Conservation (phyloP, 2,797 vertebrate species). For the Dermochelys coriacea region DNA sequence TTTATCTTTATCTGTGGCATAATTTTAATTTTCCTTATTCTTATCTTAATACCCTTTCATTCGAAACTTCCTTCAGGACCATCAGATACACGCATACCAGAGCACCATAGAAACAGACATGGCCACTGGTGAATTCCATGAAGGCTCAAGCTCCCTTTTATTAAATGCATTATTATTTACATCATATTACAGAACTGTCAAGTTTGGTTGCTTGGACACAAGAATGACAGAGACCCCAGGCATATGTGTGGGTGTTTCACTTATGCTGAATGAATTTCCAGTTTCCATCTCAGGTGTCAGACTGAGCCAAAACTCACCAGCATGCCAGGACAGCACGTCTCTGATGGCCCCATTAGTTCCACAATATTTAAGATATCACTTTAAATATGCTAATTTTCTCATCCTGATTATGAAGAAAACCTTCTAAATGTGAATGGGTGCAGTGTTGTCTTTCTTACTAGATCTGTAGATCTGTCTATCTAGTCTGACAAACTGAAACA, state of each 20-base stretch:
- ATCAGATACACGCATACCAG: neutral
- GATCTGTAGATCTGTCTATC: neutral
- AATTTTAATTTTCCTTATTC: neutral
- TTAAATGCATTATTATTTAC: neutral
- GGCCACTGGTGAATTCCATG: neutral
- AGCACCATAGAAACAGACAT: neutral
- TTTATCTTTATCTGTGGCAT: neutral
- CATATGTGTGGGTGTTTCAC: neutral
- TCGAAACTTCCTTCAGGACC: neutral
- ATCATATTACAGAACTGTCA: rapidly evolving
- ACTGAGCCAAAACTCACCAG: neutral
- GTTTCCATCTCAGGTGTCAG: neutral
- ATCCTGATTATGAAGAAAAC: neutral
- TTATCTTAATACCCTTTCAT: neutral
- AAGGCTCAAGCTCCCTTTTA: neutral
- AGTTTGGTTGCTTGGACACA: neutral
- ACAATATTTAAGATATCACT: neutral
- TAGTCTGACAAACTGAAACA: neutral
- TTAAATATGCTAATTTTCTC: neutral
- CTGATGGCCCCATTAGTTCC: neutral
- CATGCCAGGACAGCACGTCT: neutral
- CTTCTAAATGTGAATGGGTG: neutral
- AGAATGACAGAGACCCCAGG: neutral
- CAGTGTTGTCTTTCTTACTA: neutral
- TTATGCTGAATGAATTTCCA: neutral